Base-by-base conservation (phyloP, 2,888 invertebrate species). In the Callimorpha dominula region DNA sequence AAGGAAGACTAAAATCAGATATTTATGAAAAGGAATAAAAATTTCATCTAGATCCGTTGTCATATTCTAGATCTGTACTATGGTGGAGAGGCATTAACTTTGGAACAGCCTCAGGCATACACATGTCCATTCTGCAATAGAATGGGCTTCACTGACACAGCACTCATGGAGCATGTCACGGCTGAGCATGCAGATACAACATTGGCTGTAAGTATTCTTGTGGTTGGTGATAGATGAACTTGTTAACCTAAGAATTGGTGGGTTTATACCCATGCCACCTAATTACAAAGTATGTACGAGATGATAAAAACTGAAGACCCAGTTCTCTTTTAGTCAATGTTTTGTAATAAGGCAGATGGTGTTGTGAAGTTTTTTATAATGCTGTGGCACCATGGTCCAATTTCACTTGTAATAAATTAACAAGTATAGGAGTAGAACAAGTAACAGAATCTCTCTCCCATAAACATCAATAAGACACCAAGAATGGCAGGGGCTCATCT, bases 41-140 rank as follows among this genome's bases (percentile, higher is more conserved):
- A 50, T n/a, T 40, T 65, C 5, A 65, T 60, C 70, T 43, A 70
- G 64, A 72, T 74, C 43, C 46, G 67, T 75, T 65, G 50, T 75
- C 75, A 71, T 78, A 94, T 96, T 60, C 92, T 31, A 98, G 99
- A 99, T 96, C 96, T 99, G 83, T 99, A 98, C 95, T 99, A 99
- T 96, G 99, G 99, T 78, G 99, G 99, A 78, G 99, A 99, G 95
- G 97, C 98, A 88, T 96, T 98, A 89, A 97, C 97, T 86, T 96
- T 98, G 85, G 99, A 99, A 91, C 98, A 99, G 92, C 99, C 98
- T 82, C 99, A 99, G 95, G 98, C 99, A 80, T 99, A 99, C 94
- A 99, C 99, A 82, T 99, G 99, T 96, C 99, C 99, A 65, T 99
- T 98, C 94, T 99, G 99, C 96, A 98, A 98, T 88, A 97, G 97